Percentiles rank a stretch among this genome's conserved stretches.
These are phyloP conservation scores for Lasioglossum villosulum DNA, from an alignment of 2,888 invertebrate species.

Conservation along the genomic window DNA sequence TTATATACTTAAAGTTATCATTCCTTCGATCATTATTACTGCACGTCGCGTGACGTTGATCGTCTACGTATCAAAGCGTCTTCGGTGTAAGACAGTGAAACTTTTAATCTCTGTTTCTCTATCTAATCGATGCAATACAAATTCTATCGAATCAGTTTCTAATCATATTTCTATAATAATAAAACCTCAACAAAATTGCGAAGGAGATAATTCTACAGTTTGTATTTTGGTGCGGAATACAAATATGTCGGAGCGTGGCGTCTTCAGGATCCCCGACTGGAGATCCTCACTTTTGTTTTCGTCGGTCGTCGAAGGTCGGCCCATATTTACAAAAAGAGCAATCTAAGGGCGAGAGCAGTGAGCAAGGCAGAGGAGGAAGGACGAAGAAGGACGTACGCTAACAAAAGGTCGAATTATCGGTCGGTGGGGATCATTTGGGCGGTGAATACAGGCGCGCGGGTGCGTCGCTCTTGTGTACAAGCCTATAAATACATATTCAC, in stretches of 20 bases:
- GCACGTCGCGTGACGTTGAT: neutral
- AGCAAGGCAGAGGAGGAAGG: neutral
- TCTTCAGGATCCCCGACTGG: neutral
- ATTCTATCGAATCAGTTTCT: no score
- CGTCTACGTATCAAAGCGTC: neutral
- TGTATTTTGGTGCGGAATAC: neutral
- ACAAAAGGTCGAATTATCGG: constrained; percentile 9
- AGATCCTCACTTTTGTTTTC: neutral
- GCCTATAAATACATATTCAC: constrained; percentile 70
- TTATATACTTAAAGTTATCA: neutral
- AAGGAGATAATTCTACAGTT: no score
- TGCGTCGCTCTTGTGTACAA: constrained; percentile 20
- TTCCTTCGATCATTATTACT: neutral
- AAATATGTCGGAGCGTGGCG: neutral
- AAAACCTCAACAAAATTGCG: no score
- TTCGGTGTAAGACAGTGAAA: neutral
- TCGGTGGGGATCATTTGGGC: constrained; percentile 21
- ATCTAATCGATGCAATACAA: no score
- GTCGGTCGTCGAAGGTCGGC: neutral
- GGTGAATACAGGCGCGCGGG: neutral
- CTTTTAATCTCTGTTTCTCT: neutral
- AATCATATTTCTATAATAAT: no score
- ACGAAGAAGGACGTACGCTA: neutral
- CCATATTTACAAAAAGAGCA: neutral
- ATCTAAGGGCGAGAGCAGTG: neutral